Evolutionary conservation across 2,888 invertebrate species (phyloP).

Genomic region (Yponomeuta malinellus): DNA sequence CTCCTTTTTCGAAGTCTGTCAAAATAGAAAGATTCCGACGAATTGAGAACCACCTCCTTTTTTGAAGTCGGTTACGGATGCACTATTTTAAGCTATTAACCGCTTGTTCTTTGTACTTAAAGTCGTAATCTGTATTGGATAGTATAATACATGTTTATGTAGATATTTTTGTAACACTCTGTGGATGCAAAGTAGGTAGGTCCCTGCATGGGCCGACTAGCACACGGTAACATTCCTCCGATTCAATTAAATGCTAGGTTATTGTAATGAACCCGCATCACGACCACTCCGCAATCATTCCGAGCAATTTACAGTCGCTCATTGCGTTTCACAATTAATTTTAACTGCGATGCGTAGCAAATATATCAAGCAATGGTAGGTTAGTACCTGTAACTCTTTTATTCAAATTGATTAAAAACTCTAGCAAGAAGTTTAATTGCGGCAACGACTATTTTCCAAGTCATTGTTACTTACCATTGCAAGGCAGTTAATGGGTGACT

Average conservation of each 20-base stretch:
- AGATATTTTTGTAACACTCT: background rate
- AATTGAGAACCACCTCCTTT: no score
- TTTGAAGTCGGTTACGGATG: no score
- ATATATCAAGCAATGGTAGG: background rate
- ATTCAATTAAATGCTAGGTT: slow-evolving; percentile 63
- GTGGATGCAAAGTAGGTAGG: slow-evolving; percentile 21
- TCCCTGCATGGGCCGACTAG: slow-evolving; percentile 21
- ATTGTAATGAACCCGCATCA: slow-evolving; percentile 65
- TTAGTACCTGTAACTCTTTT: background rate
- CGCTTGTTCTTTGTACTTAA: no score
- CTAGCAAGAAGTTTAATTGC: background rate
- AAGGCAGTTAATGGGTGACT: background rate
- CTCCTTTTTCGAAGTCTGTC: no score
- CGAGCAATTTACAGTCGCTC: slow-evolving; percentile 55
- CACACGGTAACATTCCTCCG: slow-evolving; percentile 42
- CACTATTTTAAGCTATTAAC: no score
- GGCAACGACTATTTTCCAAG: background rate
- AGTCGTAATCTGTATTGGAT: no score
- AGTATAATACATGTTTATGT: no score
- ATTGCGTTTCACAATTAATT: slow-evolving; percentile 62
- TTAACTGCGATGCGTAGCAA: slow-evolving; percentile 30
- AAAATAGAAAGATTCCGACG: no score
- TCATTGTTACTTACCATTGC: background rate
- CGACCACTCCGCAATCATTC: slow-evolving; percentile 48
- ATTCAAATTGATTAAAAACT: background rate